Percentiles rank a stretch among this genome's conserved stretches.
Conservation (phyloP, 2,888 invertebrate species). For the Pachydiplax longipennis region DNA sequence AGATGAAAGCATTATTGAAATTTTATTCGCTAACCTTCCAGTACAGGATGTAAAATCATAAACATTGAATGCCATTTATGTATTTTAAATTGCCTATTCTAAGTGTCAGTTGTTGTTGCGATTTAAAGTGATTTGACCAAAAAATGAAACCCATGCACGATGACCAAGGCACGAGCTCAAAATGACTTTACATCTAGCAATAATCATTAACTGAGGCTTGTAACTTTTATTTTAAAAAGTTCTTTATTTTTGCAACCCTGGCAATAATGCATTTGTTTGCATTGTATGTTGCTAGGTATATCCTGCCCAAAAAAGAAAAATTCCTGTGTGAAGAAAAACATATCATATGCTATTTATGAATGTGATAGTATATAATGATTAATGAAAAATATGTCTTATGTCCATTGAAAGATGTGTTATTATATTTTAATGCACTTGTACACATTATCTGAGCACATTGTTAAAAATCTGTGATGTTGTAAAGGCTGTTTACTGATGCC, state of each 20-base stretch:
- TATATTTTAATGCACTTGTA: constrained; percentile 12
- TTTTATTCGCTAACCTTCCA: constrained; percentile 78
- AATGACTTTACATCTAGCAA: constrained; percentile 13
- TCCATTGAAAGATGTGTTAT: background rate
- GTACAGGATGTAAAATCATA: constrained; percentile 44
- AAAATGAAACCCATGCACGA: background rate
- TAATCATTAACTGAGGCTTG: background rate
- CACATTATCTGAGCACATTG: constrained; percentile 25
- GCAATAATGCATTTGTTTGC: background rate
- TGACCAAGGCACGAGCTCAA: constrained; percentile 16
- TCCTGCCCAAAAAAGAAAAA: background rate
- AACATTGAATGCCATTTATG: background rate
- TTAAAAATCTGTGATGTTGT: constrained; percentile 37
- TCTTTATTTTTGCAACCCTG: background rate
- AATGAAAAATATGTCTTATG: background rate
- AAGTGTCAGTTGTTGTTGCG: background rate
- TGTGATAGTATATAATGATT: background rate
- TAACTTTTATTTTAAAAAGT: constrained; percentile 1
- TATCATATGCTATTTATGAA: constrained; percentile 19
- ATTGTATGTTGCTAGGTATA: background rate
- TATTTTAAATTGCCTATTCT: background rate
- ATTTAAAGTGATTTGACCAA: background rate
- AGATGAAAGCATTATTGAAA: constrained; percentile 86
- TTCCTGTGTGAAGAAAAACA: constrained; percentile 14
- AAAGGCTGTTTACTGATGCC: background rate